phyloP scores from a whole-genome alignment of 2,797 vertebrate species.

The Synanceia verrucosa region DNA sequence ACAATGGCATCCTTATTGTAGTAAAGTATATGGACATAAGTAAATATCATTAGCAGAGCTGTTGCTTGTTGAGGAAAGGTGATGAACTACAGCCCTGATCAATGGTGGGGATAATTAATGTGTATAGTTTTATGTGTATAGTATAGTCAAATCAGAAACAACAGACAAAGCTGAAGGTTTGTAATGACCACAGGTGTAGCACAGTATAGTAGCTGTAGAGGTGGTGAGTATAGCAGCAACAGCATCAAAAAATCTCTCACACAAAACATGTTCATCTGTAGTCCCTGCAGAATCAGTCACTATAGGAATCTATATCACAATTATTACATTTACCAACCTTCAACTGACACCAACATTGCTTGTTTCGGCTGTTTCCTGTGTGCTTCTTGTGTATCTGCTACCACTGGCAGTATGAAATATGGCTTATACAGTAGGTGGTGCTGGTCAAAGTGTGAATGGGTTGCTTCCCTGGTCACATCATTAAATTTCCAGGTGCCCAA shows the following conservation, averaged over 20 bases:
- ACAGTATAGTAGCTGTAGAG: background rate
- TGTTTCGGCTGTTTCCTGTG: slow-evolving; percentile 14
- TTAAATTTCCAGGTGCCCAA: slow-evolving; percentile 69
- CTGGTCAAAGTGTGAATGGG: slow-evolving; percentile 51
- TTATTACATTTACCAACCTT: slow-evolving; percentile 13
- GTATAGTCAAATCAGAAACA: background rate
- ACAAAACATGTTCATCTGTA: slow-evolving; percentile 1
- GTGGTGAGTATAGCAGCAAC: background rate
- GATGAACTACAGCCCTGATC: background rate
- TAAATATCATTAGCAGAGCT: background rate
- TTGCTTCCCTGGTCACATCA: slow-evolving; percentile 70
- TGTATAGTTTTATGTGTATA: too few relatives aligned
- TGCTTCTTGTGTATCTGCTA: slow-evolving; percentile 8
- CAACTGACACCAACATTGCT: background rate
- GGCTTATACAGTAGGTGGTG: background rate
- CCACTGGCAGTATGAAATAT: slow-evolving; percentile 6
- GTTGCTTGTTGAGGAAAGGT: background rate
- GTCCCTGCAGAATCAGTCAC: background rate
- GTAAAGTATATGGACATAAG: background rate
- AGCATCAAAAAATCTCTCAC: background rate
- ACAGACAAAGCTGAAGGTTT: background rate
- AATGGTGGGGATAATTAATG: background rate
- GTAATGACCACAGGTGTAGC: background rate
- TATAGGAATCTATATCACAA: slow-evolving; percentile 4
- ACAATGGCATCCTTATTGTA: background rate